These are phyloP conservation scores for Phycodurus eques DNA, from an alignment of 2,113 vertebrate genomes.

Conservation along the genomic window DNA sequence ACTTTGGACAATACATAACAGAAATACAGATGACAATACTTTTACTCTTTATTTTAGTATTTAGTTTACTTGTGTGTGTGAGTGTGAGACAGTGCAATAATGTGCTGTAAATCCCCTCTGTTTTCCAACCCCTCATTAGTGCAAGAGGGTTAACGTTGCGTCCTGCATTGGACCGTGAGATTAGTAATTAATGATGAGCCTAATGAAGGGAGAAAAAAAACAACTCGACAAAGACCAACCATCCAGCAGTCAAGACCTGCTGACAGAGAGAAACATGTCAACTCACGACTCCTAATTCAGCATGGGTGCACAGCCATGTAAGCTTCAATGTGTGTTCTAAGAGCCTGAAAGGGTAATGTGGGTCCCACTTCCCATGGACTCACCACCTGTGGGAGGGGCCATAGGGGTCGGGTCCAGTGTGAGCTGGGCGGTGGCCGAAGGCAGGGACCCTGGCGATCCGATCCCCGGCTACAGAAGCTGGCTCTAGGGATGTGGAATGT, in stretches of 20 bases:
- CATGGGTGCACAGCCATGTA: no score
- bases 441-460: no score
- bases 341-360: no score
- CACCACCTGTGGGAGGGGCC: no score
- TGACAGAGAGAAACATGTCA: slow-evolving; percentile 64
- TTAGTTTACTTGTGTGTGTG: slow-evolving; percentile 11
- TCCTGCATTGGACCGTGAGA: slow-evolving; percentile 77
- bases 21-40: no score
- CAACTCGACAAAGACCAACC: slow-evolving; percentile 73
- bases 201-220: slow-evolving; percentile 78
- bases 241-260: slow-evolving; percentile 69
- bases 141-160: slow-evolving; percentile 70
- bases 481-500: no score
- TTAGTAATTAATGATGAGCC: slow-evolving; percentile 78
- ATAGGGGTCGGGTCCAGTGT: no score
- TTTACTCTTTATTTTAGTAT: neutral
- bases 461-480: no score
- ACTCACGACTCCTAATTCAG: neutral
- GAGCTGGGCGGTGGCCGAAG: no score
- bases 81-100: slow-evolving; percentile 49
- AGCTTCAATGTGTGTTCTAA: no score
- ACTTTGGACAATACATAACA: no score
- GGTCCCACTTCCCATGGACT: no score
- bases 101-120: slow-evolving; percentile 71
- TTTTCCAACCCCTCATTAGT: slow-evolving; percentile 77